Evolutionary conservation across 1,140 invertebrate species (phyloP).

Genomic region (Macrosteles quadrilineatus): DNA sequence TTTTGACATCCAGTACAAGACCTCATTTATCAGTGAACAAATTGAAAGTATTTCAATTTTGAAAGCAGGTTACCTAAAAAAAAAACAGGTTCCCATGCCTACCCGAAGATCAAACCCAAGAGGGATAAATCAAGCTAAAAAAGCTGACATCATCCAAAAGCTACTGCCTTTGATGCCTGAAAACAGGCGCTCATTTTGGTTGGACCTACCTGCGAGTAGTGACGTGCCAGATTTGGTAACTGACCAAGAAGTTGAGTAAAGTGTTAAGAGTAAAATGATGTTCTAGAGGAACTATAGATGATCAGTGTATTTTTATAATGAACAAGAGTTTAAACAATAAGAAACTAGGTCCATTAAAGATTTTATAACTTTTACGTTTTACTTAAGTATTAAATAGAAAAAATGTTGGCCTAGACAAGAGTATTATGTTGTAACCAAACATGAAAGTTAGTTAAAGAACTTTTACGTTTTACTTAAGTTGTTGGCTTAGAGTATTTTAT

Average conservation of each 20-base stretch:
- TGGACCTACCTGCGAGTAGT: not conserved
- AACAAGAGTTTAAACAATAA: too few relatives aligned
- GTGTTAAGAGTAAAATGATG: too few relatives aligned
- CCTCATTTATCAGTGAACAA: not conserved
- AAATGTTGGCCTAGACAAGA: too few relatives aligned
- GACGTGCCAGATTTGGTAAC: not conserved
- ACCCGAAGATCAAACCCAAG: not conserved
- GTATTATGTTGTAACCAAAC: too few relatives aligned
- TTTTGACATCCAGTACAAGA: not conserved
- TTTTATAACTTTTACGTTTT: too few relatives aligned
- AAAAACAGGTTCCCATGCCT: constrained; percentile 2
- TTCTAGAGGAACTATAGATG: too few relatives aligned
- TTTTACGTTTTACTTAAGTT: too few relatives aligned
- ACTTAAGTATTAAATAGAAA: too few relatives aligned
- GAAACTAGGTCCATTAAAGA: too few relatives aligned
- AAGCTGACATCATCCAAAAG: constrained; percentile 2
- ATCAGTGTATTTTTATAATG: too few relatives aligned
- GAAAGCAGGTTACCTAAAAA: not conserved
- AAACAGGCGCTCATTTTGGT: constrained; percentile 4
- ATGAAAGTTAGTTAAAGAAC: too few relatives aligned
- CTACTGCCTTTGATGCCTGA: not conserved
- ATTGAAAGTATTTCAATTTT: not conserved
- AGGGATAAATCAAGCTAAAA: not conserved
- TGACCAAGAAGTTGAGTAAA: not conserved
- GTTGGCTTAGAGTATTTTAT: too few relatives aligned